phyloP scores from a whole-genome alignment of 2,888 invertebrate species.

The Agrochola lychnidis region DNA sequence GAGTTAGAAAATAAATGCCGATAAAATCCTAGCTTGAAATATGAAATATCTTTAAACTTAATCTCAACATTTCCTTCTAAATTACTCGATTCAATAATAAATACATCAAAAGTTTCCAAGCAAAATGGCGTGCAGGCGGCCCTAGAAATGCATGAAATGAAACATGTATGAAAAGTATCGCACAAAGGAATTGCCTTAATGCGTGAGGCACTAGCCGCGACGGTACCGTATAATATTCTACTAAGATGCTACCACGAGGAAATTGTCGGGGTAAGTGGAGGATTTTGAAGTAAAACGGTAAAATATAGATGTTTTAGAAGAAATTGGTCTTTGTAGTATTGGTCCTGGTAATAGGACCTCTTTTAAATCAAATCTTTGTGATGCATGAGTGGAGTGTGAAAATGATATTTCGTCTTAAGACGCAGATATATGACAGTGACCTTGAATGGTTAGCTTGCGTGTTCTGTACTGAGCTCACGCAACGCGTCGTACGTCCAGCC shows the following conservation, averaged over 20 bases:
- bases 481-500: too few species aligned
- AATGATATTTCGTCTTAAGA: background rate
- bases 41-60: background rate
- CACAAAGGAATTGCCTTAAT: slow-evolving; percentile 57
- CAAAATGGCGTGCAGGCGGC: slow-evolving; percentile 11
- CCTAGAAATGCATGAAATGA: slow-evolving; percentile 65
- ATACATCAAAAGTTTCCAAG: slow-evolving; percentile 28
- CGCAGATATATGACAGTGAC: too few species aligned
- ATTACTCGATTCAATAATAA: slow-evolving; percentile 48
- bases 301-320: slow-evolving; percentile 6
- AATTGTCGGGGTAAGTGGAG: slow-evolving; percentile 40
- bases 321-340: slow-evolving; percentile 9
- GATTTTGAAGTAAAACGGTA: slow-evolving; percentile 30
- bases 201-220: slow-evolving; percentile 17
- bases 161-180: slow-evolving; percentile 62
- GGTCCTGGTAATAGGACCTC: too few species aligned
- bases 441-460: too few species aligned
- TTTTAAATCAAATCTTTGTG: background rate
- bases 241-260: slow-evolving; percentile 34
- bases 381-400: background rate
- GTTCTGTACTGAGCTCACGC: too few species aligned
- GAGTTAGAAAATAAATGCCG: too few species aligned
- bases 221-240: slow-evolving; percentile 55
- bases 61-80: slow-evolving; percentile 12
- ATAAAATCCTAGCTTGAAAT: background rate